phyloP scores from a whole-genome alignment of 2,797 vertebrate genomes.

The Pangasius sanitwongsei region DNA sequence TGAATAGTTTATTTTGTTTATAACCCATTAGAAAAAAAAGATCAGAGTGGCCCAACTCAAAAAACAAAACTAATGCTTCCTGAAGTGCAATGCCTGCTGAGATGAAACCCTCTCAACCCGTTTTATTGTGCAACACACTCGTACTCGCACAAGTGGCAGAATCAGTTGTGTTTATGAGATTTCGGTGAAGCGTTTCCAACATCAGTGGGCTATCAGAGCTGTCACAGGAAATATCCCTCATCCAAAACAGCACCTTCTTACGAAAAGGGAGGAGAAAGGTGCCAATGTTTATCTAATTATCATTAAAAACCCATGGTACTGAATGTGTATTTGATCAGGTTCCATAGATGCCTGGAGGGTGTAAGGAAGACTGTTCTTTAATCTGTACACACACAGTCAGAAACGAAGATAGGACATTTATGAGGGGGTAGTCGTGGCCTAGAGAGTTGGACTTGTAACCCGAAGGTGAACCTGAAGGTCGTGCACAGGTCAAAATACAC shows the following conservation, averaged over 20 bases:
- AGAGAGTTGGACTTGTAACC: too few relatives aligned
- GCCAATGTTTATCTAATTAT: background rate
- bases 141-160: background rate
- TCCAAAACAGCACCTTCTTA: background rate
- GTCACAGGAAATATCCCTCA: background rate
- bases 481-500: background rate
- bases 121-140: constrained; percentile 18
- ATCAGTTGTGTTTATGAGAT: background rate
- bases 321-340: background rate
- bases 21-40: background rate
- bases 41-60: background rate
- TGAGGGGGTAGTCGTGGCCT: background rate
- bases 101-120: constrained; percentile 18
- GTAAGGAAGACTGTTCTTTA: background rate
- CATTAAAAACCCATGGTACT: background rate
- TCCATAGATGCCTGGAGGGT: background rate
- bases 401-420: background rate
- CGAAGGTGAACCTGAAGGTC: too few relatives aligned
- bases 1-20: background rate
- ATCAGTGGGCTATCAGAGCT: background rate
- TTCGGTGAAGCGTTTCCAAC: background rate
- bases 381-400: background rate
- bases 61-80: constrained; percentile 18
- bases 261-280: background rate
- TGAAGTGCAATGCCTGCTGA: constrained; percentile 6